Percentiles rank a stretch among this genome's conserved stretches.
Evolutionary conservation across 2,888 invertebrate genomes (phyloP).

Genomic region (Eupelmus urozonus): DNA sequence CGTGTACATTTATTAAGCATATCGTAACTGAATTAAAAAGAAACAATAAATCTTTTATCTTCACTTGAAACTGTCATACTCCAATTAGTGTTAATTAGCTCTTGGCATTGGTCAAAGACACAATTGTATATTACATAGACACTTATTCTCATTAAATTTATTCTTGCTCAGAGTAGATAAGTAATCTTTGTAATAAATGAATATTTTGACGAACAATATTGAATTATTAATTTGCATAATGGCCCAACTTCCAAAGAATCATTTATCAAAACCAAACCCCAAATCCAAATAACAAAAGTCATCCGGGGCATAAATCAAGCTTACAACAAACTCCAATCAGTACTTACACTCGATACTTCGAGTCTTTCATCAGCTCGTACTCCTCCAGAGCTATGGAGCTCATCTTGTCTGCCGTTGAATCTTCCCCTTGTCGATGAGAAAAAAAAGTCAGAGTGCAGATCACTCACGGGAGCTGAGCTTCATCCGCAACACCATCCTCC

Average conservation of each 20-base stretch:
- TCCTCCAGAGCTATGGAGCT: conserved; percentile 84
- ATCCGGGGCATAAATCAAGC: no score
- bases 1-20: not conserved
- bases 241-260: no score
- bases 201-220: not conserved
- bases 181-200: not conserved
- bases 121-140: conserved; percentile 20
- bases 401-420: conserved; percentile 69
- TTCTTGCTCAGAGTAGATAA: no score
- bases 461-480: conserved; percentile 55
- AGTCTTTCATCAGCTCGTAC: conserved; percentile 88
- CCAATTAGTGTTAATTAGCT: conserved; percentile 32
- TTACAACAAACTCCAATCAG: no score
- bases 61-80: conserved; percentile 8
- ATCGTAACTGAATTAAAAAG: not conserved
- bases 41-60: conserved; percentile 17
- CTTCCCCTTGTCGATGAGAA: not conserved
- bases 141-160: no score
- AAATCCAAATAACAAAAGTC: no score
- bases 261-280: no score
- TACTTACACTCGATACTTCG: conserved; percentile 86
- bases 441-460: conserved; percentile 34
- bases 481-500: conserved; percentile 40
- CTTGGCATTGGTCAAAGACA: conserved; percentile 15
- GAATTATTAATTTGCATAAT: not conserved